These are phyloP conservation scores for Malachius bipustulatus DNA, from an alignment of 2,888 invertebrate species.

Conservation along the genomic window DNA sequence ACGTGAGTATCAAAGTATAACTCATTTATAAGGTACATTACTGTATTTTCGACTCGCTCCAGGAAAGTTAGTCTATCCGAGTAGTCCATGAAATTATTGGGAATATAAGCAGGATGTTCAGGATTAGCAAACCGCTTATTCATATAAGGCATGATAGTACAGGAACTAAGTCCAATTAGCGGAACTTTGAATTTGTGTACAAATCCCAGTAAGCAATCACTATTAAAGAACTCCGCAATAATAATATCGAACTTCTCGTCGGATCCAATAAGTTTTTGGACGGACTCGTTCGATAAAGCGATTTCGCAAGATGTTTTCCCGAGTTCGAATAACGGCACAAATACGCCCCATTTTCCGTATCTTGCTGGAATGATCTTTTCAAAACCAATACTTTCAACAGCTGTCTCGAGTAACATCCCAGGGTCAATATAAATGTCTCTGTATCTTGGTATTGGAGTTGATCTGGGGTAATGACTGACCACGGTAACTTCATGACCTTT, in stretches of 20 bases:
- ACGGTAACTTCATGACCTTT: conserved; percentile 58
- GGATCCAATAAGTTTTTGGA: conserved; percentile 32
- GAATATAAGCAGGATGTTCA: conserved; percentile 39
- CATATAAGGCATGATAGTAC: conserved; percentile 40
- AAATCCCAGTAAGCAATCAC: conserved; percentile 57
- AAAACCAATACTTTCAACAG: background rate
- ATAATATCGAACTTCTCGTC: conserved; percentile 52
- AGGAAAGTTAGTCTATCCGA: conserved; percentile 29
- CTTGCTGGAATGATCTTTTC: background rate
- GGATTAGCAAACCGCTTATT: conserved; percentile 39
- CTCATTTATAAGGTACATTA: conserved; percentile 20
- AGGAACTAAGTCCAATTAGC: conserved; percentile 43
- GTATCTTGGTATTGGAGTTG: conserved; percentile 42
- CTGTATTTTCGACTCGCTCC: conserved; percentile 36
- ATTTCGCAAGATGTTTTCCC: conserved; percentile 12
- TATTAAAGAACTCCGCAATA: conserved; percentile 58
- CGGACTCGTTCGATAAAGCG: conserved; percentile 9
- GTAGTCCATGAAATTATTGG: conserved; percentile 36
- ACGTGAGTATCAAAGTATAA: conserved; percentile 21
- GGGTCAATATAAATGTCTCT: conserved; percentile 40
- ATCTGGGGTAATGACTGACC: conserved; percentile 50
- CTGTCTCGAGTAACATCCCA: conserved; percentile 2
- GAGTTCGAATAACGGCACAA: conserved; percentile 6
- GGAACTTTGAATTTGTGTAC: conserved; percentile 46
- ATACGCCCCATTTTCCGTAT: background rate